Evolutionary conservation across 1,140 invertebrate genomes (phyloP).

Genomic region (Conus betulinus): DNA sequence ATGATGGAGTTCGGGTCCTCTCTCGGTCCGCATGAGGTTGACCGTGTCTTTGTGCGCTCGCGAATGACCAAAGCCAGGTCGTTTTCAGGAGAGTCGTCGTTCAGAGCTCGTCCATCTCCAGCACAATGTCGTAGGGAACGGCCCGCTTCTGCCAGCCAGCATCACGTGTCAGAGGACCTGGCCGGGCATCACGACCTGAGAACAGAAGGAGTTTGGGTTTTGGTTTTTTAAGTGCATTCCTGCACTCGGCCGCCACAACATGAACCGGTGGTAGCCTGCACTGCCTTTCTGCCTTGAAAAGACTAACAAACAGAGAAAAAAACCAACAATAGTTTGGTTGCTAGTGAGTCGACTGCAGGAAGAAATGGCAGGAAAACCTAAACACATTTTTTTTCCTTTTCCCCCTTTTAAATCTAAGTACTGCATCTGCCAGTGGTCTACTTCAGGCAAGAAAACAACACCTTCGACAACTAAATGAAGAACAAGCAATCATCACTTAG

Average conservation of each 20-base stretch:
- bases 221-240: background rate
- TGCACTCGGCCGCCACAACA: background rate
- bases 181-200: conserved; percentile 90
- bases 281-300: background rate
- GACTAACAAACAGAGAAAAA: background rate
- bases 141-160: conserved; percentile 94
- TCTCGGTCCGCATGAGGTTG: conserved; percentile 92
- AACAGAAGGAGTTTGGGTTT: background rate
- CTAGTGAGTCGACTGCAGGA: no score
- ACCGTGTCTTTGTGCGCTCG: conserved; percentile 96
- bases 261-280: background rate
- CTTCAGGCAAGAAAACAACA: no score
- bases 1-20: conserved; percentile 94
- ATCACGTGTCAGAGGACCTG: conserved; percentile 94
- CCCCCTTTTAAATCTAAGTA: no score
- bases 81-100: conserved; percentile 89
- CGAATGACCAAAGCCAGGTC: conserved; percentile 92
- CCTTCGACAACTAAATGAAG: no score
- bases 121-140: conserved; percentile 92
- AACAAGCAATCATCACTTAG: no score
- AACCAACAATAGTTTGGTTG: no score
- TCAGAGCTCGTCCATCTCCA: conserved; percentile 97
- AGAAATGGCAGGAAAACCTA: no score
- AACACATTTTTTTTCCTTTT: no score
- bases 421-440: no score